Percentiles rank a stretch among this genome's conserved stretches.
These are phyloP conservation scores for Orgyia antiqua DNA, from an alignment of 2,888 invertebrate species.

Conservation along the genomic window DNA sequence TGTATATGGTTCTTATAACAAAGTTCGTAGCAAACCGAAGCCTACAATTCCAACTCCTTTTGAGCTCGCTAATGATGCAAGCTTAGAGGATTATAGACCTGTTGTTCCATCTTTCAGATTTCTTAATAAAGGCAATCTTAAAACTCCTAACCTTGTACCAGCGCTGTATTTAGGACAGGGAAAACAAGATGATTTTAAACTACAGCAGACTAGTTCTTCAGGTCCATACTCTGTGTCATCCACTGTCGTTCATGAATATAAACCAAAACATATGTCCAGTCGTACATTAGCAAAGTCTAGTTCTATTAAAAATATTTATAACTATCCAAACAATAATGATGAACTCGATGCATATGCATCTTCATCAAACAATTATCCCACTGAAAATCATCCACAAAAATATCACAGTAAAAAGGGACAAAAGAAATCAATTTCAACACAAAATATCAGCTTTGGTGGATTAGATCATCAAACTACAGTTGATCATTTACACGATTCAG, in stretches of 20 bases:
- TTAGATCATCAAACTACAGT: constrained; percentile 55
- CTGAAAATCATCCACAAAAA: constrained; percentile 33
- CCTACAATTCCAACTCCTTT: constrained; percentile 33
- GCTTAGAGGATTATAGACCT: constrained; percentile 44
- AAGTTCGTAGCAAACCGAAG: constrained; percentile 37
- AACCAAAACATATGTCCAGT: constrained; percentile 41
- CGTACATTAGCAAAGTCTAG: constrained; percentile 36
- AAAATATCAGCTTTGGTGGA: constrained; percentile 64
- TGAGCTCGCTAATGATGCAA: constrained; percentile 31
- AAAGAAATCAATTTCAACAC: constrained; percentile 65
- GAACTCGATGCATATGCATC: constrained; percentile 60
- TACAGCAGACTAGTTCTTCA: constrained; percentile 40
- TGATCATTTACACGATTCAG: constrained; percentile 52
- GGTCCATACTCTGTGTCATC: constrained; percentile 58
- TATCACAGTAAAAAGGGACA: constrained; percentile 41
- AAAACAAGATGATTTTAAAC: constrained; percentile 44
- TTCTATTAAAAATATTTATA: constrained; percentile 44
- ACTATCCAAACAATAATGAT: constrained; percentile 45
- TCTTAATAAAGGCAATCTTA: constrained; percentile 43
- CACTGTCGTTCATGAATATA: constrained; percentile 60
- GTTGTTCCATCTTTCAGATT: constrained; percentile 45
- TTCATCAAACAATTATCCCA: constrained; percentile 45
- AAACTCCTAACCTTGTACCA: constrained; percentile 36
- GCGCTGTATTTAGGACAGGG: constrained; percentile 36
- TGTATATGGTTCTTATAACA: constrained; percentile 44